Evolutionary conservation across 2,888 invertebrate species (phyloP).

Genomic region (Andricus curvator): DNA sequence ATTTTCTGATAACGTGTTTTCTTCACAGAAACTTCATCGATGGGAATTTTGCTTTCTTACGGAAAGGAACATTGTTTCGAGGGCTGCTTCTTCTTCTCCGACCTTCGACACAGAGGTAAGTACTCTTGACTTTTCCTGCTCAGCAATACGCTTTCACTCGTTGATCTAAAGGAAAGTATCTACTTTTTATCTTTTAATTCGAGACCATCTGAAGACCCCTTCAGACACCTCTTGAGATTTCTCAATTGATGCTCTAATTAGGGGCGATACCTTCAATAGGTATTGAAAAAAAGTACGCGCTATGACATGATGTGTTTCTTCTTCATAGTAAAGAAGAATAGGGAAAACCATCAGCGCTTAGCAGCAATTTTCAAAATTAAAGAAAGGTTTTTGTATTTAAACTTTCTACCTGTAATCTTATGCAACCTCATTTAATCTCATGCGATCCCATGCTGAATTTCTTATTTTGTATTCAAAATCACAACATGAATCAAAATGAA

Average conservation of each 20-base stretch:
- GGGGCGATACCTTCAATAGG: not conserved
- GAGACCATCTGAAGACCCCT: not conserved
- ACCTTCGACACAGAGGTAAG: slow-evolving; percentile 36
- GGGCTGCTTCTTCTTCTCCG: slow-evolving; percentile 19
- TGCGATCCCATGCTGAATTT: no score
- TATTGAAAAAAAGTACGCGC: not conserved
- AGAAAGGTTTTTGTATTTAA: no score
- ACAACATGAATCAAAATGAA: no score
- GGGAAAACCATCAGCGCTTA: no score
- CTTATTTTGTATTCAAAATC: no score
- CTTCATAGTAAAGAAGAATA: no score
- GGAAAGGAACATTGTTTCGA: slow-evolving; percentile 33
- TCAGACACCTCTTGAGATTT: not conserved
- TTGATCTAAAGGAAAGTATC: not conserved
- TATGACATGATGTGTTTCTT: not conserved
- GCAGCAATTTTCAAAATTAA: no score
- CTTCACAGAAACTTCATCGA: slow-evolving; percentile 26
- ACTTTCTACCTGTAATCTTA: no score
- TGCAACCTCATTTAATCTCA: no score
- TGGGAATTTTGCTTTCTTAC: slow-evolving; percentile 31
- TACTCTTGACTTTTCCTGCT: not conserved
- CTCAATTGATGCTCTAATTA: not conserved
- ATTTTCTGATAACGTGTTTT: not conserved
- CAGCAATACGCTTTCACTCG: slow-evolving; percentile 15
- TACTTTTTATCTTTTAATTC: slow-evolving; percentile 16